Evolutionary conservation across 2,888 invertebrate species (phyloP), one percentile per base, ranked within the genome.

Genomic region (Endotricha flammealis): DNA sequence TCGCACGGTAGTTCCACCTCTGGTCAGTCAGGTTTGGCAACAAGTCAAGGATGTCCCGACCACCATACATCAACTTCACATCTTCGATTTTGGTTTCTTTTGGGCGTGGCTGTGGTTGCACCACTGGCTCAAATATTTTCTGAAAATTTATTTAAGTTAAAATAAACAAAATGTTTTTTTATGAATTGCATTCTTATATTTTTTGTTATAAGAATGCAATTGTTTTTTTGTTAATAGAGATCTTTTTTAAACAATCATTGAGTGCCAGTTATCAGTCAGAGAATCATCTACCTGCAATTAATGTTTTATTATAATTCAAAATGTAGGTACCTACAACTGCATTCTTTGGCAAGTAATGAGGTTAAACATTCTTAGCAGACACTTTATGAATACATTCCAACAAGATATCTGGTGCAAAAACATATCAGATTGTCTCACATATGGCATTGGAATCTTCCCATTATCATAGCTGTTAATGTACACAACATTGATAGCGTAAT

Each of bases 11-110:
- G 58, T 81, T 86, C 90, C 90, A 90, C 43, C 77, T 74, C 12
- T 79, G 67, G 53, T 87, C 81, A 13, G 75, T 79, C 46, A 91
- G 68, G 55, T 90, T 90, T 31, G 71, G 79, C 64, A 82, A 87
- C 59, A 91, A 69, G 63, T 91, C 89, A 39, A 91, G 80, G 46
- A 91, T 68, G 64, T 91, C 88, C 33, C 90, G 83, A 12, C 88
- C 88, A 29, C 71, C 77, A 56, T 89, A 88, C 24, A 69, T 52
- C 38, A 89, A 65, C 65, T 86, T 79, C 48, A 83, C 59, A 55
- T 79, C 75, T 36, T 74, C 74, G 41, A 63, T 57, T 57, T 20
- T 20, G n/a, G 68, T 68, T 50, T 81, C 80, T 48, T 68, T 75
- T 40, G 71, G 82, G 67, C 77, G 80, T 46, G 85, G 83, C 60